Conservation (phyloP, 2,113 vertebrate genomes). For the Passer domesticus region DNA sequence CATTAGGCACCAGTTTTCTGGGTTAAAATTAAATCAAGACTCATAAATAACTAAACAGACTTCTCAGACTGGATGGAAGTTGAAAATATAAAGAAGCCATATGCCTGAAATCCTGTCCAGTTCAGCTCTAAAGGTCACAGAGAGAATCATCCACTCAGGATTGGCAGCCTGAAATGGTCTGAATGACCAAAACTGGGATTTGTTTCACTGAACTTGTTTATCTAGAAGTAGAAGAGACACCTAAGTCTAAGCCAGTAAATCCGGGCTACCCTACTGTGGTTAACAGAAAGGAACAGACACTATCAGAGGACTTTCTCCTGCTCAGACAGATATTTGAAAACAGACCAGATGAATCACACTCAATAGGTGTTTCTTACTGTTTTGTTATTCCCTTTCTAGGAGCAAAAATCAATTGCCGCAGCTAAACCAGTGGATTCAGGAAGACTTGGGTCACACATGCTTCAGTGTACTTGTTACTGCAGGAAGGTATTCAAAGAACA, state of each 20-base stretch:
- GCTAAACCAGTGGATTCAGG: not conserved
- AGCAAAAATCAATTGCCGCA: rapidly evolving
- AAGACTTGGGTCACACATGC: not conserved
- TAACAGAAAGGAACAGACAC: not conserved
- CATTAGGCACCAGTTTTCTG: not conserved
- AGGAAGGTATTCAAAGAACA: not conserved
- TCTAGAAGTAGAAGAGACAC: not conserved
- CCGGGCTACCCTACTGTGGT: not conserved
- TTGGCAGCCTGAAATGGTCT: not conserved
- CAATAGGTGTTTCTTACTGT: not conserved
- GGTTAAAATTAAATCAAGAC: not conserved
- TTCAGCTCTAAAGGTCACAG: not conserved
- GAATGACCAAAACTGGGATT: not conserved
- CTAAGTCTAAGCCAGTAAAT: not conserved
- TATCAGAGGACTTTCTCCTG: not conserved
- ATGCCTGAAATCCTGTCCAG: not conserved
- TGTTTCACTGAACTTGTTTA: not conserved
- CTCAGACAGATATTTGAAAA: not conserved
- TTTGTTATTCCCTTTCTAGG: not conserved
- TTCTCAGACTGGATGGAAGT: not conserved
- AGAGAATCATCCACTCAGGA: not conserved
- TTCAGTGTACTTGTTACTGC: not conserved
- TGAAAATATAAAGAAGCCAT: not conserved
- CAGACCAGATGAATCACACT: not conserved
- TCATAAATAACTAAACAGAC: not conserved